Evolutionary conservation across 2,888 invertebrate species (phyloP), one percentile per base, ranked within the genome.

Genomic region (Zeuzera pyrina): DNA sequence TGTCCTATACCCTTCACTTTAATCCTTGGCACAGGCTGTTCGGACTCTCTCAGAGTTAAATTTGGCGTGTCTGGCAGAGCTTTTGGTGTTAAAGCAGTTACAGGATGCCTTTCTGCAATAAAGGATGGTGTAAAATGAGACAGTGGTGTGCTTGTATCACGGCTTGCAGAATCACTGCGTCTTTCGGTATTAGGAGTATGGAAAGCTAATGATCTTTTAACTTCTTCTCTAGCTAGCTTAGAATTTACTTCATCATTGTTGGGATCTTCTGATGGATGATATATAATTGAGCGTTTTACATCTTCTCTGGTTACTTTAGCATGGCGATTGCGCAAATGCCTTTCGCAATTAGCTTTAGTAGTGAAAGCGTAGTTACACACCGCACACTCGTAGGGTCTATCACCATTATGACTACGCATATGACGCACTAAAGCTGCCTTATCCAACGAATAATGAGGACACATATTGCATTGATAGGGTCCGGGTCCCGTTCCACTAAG

Each of bases 291-390:
- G 43, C 90, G 89, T 61, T 95, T 94, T 0, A 97, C 92, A 49
- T 97, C 95, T 47, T 95, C 94, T 33, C 95, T 87, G 1, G 92
- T 91, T 1, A 89, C 87, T 68, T 94, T 94, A 0, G 91, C 90
- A 57, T 97, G 97, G 13, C 95, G 88, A 66, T 97, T 97, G 43
- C 96, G 86, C 49, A 97, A 86, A 67, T 98, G 97, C 3, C 97
- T 86, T 73, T 98, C 97, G 66, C 98, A 98, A 63, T 98, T 97
- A 1, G 97, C 97, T 78, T 97, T 97, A 0, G 97, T 97, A 14
- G 97, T 97, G 69, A 98, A 98, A 2, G 97, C 96, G 59, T 95
- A 97, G 57, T 94, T 94, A 69, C 98, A 98, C n/a, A 97, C 87
- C 1, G 92, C 90, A 60, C 97, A 98, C 66, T 96, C 95, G 61